Conservation (phyloP, 2,888 invertebrate genomes). For the Antitype chi region DNA sequence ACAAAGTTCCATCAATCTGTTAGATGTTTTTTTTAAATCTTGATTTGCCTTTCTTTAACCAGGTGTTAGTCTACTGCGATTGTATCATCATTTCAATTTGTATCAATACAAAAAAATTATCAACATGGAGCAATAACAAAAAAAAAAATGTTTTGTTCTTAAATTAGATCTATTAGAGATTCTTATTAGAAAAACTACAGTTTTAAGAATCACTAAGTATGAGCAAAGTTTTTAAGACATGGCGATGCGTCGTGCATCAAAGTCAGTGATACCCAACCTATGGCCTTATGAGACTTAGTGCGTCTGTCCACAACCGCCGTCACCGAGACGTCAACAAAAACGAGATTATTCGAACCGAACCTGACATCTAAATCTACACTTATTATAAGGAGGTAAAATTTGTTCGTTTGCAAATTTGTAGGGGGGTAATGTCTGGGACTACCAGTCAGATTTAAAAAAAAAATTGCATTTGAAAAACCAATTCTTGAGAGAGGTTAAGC, state of each 20-base stretch:
- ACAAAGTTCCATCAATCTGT: neutral
- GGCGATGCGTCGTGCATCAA: constrained; percentile 1
- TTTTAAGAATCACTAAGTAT: constrained; percentile 29
- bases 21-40: neutral
- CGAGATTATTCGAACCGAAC: neutral
- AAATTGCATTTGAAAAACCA: too few relatives aligned
- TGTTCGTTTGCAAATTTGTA: too few relatives aligned
- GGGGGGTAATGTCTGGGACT: too few relatives aligned
- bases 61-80: neutral
- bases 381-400: too few relatives aligned
- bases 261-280: constrained; percentile 11
- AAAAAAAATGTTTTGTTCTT: neutral
- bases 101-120: constrained; percentile 3
- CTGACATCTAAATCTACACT: neutral
- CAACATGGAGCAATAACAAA: neutral
- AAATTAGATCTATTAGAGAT: constrained; percentile 35
- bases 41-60: neutral
- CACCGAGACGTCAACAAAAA: neutral
- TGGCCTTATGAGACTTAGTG: neutral
- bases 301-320: too few relatives aligned
- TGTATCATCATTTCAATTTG: constrained; percentile 4
- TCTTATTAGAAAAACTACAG: constrained; percentile 13
- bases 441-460: too few relatives aligned
- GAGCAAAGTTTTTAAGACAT: constrained; percentile 49
- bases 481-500: too few relatives aligned